Evolutionary conservation across 2,113 vertebrate genomes (phyloP).

Genomic region (Motacilla alba): DNA sequence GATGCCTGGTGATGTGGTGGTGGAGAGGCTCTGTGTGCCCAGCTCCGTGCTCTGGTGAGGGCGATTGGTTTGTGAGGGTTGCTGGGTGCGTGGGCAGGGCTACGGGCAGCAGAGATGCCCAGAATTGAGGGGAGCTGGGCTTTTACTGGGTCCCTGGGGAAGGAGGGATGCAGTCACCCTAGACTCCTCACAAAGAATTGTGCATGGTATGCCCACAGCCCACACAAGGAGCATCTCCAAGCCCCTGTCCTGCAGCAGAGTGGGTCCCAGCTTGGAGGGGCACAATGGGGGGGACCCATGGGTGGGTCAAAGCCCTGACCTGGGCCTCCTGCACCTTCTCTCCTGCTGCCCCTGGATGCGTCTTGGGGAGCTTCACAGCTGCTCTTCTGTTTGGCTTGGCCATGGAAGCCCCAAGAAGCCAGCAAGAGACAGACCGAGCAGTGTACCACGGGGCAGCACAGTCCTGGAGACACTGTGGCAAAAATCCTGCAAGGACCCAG

Average conservation of each 20-base stretch:
- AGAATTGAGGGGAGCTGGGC: background rate
- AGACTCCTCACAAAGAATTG: background rate
- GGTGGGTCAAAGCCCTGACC: background rate
- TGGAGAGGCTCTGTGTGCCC: background rate
- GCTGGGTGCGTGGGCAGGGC: rapidly evolving
- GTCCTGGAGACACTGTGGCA: rapidly evolving
- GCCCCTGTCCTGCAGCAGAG: background rate
- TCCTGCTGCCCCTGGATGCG: background rate
- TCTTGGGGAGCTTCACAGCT: background rate
- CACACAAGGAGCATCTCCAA: background rate
- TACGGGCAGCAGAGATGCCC: background rate
- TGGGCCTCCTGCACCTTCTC: background rate
- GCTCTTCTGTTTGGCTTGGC: background rate
- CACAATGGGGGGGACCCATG: rapidly evolving
- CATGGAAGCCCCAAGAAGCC: rapidly evolving
- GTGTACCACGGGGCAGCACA: background rate
- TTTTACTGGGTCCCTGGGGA: background rate
- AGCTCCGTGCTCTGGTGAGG: background rate
- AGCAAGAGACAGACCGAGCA: background rate
- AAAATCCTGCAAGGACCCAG: background rate
- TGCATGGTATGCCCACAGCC: background rate
- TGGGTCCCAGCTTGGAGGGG: background rate
- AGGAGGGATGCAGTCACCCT: background rate
- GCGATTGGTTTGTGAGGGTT: background rate
- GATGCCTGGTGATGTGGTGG: background rate